Conservation (phyloP, 2,888 invertebrate genomes). For the Cancer borealis region DNA sequence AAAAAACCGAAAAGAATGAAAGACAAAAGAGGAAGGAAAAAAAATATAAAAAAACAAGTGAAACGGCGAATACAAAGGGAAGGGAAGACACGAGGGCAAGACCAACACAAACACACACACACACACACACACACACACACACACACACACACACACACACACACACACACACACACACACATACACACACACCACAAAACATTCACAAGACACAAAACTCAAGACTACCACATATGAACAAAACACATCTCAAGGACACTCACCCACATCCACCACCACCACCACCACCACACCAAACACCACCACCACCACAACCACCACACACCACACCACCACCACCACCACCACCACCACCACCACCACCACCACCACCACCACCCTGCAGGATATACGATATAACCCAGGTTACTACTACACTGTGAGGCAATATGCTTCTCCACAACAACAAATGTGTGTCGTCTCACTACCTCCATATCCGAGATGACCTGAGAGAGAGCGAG, state of each 20-base stretch:
- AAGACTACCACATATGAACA: neutral
- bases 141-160: neutral
- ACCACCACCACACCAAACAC: neutral
- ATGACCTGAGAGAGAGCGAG: slow-evolving; percentile 3
- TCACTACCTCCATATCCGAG: neutral
- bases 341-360: neutral
- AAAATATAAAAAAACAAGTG: no score
- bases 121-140: neutral
- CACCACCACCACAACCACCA: neutral
- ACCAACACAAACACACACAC: neutral
- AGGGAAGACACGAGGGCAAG: neutral
- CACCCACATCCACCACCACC: neutral
- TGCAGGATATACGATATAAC: neutral
- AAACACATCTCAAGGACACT: neutral
- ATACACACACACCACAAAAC: neutral
- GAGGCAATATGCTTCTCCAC: slow-evolving; percentile 11
- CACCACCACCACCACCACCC: neutral
- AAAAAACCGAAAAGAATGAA: no score
- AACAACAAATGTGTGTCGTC: neutral
- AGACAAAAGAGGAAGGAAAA: no score
- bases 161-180: neutral
- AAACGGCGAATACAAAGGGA: no score
- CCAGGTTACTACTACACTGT: neutral
- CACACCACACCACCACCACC: neutral
- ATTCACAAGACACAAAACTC: neutral